Conservation (phyloP, 2,797 vertebrate genomes). For the Amblyopsis hoosieri region DNA sequence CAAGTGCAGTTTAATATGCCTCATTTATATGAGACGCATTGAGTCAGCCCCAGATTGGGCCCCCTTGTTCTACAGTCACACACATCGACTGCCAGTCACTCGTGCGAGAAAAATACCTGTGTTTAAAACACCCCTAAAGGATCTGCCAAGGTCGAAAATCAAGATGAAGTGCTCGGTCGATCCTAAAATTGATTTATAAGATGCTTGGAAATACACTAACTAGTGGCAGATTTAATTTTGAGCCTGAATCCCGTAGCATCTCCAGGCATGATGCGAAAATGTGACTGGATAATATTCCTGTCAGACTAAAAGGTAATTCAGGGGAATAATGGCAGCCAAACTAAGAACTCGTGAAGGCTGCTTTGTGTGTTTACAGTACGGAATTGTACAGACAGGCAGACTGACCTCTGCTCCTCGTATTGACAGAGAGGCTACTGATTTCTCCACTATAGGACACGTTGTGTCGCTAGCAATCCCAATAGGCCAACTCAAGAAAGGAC, state of each 20-base stretch:
- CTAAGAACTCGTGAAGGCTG: constrained; percentile 28
- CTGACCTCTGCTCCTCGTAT: constrained; percentile 57
- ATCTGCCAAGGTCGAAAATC: constrained; percentile 65
- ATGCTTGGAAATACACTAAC: constrained; percentile 59
- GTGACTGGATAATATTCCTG: constrained; percentile 33
- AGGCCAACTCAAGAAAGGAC: constrained; percentile 24
- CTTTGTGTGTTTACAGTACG: constrained; percentile 40
- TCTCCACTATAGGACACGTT: constrained; percentile 27
- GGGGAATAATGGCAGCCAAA: constrained; percentile 38
- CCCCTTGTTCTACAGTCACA: constrained; percentile 59
- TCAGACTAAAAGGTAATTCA: constrained; percentile 26
- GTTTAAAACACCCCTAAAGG: constrained; percentile 62
- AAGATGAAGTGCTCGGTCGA: constrained; percentile 62
- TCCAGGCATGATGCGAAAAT: constrained; percentile 41
- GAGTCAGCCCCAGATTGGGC: constrained; percentile 51
- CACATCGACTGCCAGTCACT: constrained; percentile 45
- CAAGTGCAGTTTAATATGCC: constrained; percentile 64
- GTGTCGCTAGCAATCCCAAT: constrained; percentile 33
- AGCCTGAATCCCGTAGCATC: constrained; percentile 34
- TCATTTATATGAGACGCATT: constrained; percentile 50
- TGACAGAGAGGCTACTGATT: constrained; percentile 57
- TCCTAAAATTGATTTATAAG: constrained; percentile 70
- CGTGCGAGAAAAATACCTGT: constrained; percentile 55
- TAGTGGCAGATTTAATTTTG: constrained; percentile 53
- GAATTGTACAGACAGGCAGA: constrained; percentile 45